Evolutionary conservation across 2,113 vertebrate species (phyloP), one percentile per base, ranked within the genome.

Genomic region (Furnarius figulus): DNA sequence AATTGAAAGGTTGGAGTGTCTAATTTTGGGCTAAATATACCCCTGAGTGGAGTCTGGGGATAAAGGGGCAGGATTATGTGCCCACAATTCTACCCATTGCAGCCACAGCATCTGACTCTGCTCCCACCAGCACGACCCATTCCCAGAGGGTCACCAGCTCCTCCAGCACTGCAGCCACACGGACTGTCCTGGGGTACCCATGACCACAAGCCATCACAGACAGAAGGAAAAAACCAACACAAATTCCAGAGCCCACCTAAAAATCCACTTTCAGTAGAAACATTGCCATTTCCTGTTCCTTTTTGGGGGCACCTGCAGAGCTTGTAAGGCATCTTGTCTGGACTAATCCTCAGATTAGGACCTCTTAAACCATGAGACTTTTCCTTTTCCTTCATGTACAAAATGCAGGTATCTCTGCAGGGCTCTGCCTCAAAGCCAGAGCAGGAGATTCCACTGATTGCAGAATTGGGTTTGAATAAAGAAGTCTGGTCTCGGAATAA

Each of bases 151-250:
- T 5, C 20, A 1, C 6, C 49, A n/a, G 28, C 74, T 18, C 27
- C 78, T 55, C 46, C 1, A 1, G 25, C 52, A 7, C 14, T 8
- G 1, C 7, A 23, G 25, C 63, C 8, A 2, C 1, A 0, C 7
- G 5, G 22, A 8, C 19, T 2, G 27, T 17, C 68, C 24, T 2
- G 8, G 37, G 55, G 42, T 0, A 1, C 35, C 39, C 2, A 0
- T 3, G 28, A 4, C 30, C 0, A 0, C 12, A 17, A 39, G 15
- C 55, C 42, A 5, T 3, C 5, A 42, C 4, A 5, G 33, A 37
- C 16, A 67, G 25, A 39, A 68, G 50, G 8, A 21, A 63, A 80
- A 58, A 73, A 3, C 5, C 37, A 13, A 5, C 14, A 23, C 20
- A 58, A 24, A n/a, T 5, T 35, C 65, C 74, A 40, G 22, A 24